Evolutionary conservation across 2,888 invertebrate species (phyloP).

Genomic region (Drosophila villosipedis): DNA sequence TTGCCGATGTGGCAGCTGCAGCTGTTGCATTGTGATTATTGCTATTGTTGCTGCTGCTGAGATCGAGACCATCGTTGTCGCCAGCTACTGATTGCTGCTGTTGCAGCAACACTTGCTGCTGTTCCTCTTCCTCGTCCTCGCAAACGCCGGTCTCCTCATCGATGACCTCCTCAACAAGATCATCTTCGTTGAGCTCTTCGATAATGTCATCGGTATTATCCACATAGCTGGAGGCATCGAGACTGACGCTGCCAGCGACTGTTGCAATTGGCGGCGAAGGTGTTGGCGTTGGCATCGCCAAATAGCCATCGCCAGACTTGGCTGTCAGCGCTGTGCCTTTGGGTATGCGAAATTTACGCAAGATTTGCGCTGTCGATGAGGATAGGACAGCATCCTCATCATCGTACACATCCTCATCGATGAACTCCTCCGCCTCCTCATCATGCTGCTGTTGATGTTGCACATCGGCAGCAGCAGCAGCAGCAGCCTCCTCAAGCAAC

Average conservation of each 20-base stretch:
- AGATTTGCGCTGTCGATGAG: slow-evolving; percentile 81
- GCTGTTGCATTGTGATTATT: slow-evolving; percentile 29
- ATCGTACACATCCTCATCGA: slow-evolving; percentile 67
- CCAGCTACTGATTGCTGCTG: slow-evolving; percentile 19
- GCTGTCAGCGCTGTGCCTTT: slow-evolving; percentile 83
- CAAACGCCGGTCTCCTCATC: slow-evolving; percentile 65
- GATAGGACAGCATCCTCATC: slow-evolving; percentile 54
- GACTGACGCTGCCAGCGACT: slow-evolving; percentile 25
- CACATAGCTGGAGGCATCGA: slow-evolving; percentile 47
- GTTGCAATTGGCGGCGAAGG: slow-evolving; percentile 63
- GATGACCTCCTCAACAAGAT: slow-evolving; percentile 77
- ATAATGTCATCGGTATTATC: slow-evolving; percentile 69
- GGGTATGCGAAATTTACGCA: slow-evolving; percentile 84
- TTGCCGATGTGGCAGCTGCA: slow-evolving; percentile 28
- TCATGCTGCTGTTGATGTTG: slow-evolving; percentile 2
- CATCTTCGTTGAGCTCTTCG: slow-evolving; percentile 73
- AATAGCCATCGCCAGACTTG: slow-evolving; percentile 61
- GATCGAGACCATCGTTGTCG: slow-evolving; percentile 48
- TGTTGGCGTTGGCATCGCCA: slow-evolving; percentile 73
- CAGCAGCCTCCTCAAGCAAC: slow-evolving; percentile 33
- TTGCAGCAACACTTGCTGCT: slow-evolving; percentile 34
- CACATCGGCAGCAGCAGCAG: not conserved
- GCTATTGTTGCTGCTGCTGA: slow-evolving; percentile 46
- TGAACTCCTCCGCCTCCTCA: slow-evolving; percentile 49
- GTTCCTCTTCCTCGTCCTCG: slow-evolving; percentile 54